A percentile compares a stretch with the other conserved stretches of the same genome.
Conservation (phyloP, 2,888 invertebrate genomes). For the Pollenia angustigena region DNA sequence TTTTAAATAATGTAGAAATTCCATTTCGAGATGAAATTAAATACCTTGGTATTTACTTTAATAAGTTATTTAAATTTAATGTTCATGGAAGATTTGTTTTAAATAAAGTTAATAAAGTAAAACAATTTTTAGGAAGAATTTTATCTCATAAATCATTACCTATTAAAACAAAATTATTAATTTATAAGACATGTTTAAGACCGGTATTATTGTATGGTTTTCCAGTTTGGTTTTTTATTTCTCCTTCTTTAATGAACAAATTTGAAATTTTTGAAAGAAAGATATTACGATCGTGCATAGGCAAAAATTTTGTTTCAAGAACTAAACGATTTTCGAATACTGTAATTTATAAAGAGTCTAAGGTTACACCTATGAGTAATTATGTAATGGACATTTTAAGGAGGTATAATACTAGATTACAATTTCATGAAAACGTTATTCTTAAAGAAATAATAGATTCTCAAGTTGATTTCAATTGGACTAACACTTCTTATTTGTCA, state of each 20-base stretch:
- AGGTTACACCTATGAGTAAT: too few species aligned
- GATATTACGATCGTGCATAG: not conserved
- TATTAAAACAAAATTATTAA: conserved; percentile 1
- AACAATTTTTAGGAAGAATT: not conserved
- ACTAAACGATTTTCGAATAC: too few species aligned
- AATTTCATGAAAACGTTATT: too few species aligned
- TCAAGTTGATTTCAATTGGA: too few species aligned
- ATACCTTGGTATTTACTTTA: not conserved
- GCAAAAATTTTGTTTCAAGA: too few species aligned
- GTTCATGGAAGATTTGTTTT: not conserved
- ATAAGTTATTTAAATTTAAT: conserved; percentile 12
- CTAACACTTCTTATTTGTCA: too few species aligned
- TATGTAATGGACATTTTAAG: too few species aligned
- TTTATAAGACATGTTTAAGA: conserved; percentile 11
- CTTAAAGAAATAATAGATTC: too few species aligned
- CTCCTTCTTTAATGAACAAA: conserved; percentile 16
- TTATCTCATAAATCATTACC: conserved; percentile 9
- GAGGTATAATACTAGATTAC: too few species aligned
- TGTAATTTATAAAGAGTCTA: too few species aligned
- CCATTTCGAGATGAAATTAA: not conserved
- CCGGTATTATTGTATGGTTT: conserved; percentile 3
- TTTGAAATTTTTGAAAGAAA: conserved; percentile 17
- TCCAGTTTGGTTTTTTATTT: conserved; percentile 12
- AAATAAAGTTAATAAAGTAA: not conserved
- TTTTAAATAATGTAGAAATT: not conserved